phyloP scores from a whole-genome alignment of 2,113 vertebrate genomes.

The Reinhardtius hippoglossoides region DNA sequence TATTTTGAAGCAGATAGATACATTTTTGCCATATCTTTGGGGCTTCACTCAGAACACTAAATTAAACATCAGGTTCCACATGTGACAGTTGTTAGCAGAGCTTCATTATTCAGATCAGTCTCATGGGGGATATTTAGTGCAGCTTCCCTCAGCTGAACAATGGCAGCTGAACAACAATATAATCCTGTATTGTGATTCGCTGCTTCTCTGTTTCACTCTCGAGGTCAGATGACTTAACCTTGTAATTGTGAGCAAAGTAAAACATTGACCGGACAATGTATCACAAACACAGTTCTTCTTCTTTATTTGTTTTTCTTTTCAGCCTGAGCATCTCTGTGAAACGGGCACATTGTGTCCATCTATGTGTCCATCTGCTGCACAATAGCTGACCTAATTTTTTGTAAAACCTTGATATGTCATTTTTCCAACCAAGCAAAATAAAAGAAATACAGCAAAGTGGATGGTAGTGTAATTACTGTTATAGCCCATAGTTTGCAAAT shows the following conservation, averaged over 20 bases:
- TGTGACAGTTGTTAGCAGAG: no score
- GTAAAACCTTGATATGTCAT: background rate
- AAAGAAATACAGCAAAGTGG: background rate
- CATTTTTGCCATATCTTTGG: no score
- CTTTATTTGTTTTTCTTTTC: no score
- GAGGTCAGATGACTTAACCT: slow-evolving; percentile 1
- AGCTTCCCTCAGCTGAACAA: background rate
- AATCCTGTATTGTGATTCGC: slow-evolving; percentile 5
- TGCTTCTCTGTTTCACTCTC: background rate
- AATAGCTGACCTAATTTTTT: slow-evolving; percentile 10
- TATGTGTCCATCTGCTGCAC: background rate
- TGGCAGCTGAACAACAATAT: slow-evolving; percentile 12
- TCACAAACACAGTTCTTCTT: background rate
- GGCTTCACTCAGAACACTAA: no score
- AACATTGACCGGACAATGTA: background rate
- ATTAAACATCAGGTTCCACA: no score
- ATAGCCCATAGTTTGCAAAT: no score
- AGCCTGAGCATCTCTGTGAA: background rate
- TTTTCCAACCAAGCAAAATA: slow-evolving; percentile 3
- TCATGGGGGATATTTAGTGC: background rate
- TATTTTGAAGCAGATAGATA: no score
- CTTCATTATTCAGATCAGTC: background rate
- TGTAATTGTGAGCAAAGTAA: background rate
- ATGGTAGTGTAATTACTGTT: background rate
- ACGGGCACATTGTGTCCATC: slow-evolving; percentile 2